Base-by-base conservation (phyloP, 2,888 invertebrate genomes). In the Xestobium rufovillosum region DNA sequence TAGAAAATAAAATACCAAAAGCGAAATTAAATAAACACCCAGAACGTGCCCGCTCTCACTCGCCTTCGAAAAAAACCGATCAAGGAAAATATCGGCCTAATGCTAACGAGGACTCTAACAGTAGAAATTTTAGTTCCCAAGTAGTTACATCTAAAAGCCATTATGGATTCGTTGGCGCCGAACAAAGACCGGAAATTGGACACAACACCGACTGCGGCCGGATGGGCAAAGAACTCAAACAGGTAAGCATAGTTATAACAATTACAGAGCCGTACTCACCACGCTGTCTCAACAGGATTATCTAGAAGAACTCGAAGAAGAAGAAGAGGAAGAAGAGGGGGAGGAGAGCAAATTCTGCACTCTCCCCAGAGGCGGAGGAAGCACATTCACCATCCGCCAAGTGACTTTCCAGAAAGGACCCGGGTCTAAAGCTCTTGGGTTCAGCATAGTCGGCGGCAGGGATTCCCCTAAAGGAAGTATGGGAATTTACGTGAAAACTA, bases 401-500 rank as follows among this genome's bases (percentile, higher is more conserved):
- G 44, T 53, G 49, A 43, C 53, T 19, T 86, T 86, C 61, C 80
- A 81, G 67, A 90, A 90, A 66, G 89, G 89, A 15, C 75, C 75
- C 3, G 84, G 87, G 15, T 80, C 83, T 53, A 89, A 87, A 63
- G 87, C 88, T 36, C 71, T 90, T 33, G 90, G 90, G 23, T 90
- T 91, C 61, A 89, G 88, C 60, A 87, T 90, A 51, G 90, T 90
- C 16, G 91, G 90, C 34, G 91, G 90, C 30, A 76, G 80, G 32
- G 90, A 90, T 65, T 87, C 88, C 2, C 84, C 88, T 0, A 84
- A 84, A 64, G 89, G 88, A 29, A 80, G 80, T 61, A 83, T 89
- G 77, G 89, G 89, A 29, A 88, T 91, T 61, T 89, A 84, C 63
- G 85, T 91, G 3, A 86, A 89, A 67, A 86, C 88, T 4, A 84